phyloP scores from a whole-genome alignment of 2,797 vertebrate species.

The Pelobates cultripes region DNA sequence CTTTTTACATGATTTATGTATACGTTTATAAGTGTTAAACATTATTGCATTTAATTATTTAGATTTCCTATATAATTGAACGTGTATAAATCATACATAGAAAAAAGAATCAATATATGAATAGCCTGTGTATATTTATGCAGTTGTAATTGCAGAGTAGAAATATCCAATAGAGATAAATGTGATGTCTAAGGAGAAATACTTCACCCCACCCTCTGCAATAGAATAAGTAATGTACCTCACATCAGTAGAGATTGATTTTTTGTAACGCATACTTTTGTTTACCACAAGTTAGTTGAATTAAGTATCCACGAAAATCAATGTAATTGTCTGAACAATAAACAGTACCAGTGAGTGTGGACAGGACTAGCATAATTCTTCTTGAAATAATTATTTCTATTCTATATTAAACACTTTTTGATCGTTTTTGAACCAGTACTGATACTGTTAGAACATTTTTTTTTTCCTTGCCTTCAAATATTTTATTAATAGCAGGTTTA shows the following conservation, averaged over 20 bases:
- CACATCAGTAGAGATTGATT: conserved; percentile 34
- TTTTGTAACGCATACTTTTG: conserved; percentile 53
- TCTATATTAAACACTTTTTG: neutral
- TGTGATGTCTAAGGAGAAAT: conserved; percentile 29
- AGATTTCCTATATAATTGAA: neutral
- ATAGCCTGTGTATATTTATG: conserved; percentile 30
- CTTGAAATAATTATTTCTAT: conserved; percentile 31
- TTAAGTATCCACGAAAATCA: conserved; percentile 66
- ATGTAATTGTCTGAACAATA: conserved; percentile 66
- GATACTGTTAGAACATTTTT: too few species aligned
- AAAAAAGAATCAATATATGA: conserved; percentile 33
- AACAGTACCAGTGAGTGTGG: conserved; percentile 40
- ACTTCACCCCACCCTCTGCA: conserved; percentile 27
- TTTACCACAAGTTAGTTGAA: conserved; percentile 64
- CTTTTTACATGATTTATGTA: neutral
- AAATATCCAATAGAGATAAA: conserved; percentile 44
- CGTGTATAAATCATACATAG: conserved; percentile 15
- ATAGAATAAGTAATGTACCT: conserved; percentile 17
- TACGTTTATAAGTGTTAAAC: neutral
- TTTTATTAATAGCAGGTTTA: too few species aligned
- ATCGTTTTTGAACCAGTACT: neutral
- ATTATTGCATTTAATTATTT: conserved; percentile 21
- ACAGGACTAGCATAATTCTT: conserved; percentile 29
- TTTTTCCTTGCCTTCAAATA: too few species aligned
- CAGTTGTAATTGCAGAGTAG: conserved; percentile 23